These are phyloP conservation scores for Mustela nigripes DNA, from an alignment of 2,113 vertebrate species.

Conservation along the genomic window DNA sequence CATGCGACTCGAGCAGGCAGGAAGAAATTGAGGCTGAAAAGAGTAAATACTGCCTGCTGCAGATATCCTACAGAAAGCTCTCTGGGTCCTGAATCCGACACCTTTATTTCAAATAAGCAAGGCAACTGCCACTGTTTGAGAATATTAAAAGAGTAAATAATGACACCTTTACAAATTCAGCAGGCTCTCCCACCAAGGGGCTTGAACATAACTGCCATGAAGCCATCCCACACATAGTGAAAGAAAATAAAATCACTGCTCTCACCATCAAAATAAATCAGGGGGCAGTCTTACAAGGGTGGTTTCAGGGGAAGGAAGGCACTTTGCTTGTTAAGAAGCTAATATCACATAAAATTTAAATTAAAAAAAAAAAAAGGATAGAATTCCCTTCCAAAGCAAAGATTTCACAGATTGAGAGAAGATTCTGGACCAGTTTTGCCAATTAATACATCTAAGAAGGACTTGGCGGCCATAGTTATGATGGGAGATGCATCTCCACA, in stretches of 20 bases:
- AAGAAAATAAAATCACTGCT: conserved; percentile 61
- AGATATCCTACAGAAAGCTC: neutral
- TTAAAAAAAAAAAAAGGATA: neutral
- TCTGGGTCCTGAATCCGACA: neutral
- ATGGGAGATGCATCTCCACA: neutral
- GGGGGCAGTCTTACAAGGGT: neutral
- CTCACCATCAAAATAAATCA: conserved; percentile 24
- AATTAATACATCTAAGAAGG: neutral
- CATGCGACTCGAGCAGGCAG: neutral
- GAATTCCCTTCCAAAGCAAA: neutral
- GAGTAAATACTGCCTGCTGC: neutral
- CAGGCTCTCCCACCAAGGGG: conserved; percentile 53
- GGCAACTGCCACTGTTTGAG: neutral
- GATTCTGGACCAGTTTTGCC: neutral
- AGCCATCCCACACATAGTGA: neutral
- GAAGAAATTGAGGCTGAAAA: neutral
- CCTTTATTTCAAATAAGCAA: conserved; percentile 18
- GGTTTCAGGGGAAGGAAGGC: neutral
- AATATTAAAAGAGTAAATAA: conserved; percentile 76
- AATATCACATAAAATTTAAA: conserved; percentile 30
- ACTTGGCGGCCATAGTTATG: neutral
- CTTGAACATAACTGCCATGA: conserved; percentile 17
- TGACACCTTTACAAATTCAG: conserved; percentile 64
- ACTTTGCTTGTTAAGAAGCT: conserved; percentile 57
- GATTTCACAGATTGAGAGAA: neutral